Evolutionary conservation across 2,797 vertebrate species (phyloP).

Genomic region (Antrozous pallidus): DNA sequence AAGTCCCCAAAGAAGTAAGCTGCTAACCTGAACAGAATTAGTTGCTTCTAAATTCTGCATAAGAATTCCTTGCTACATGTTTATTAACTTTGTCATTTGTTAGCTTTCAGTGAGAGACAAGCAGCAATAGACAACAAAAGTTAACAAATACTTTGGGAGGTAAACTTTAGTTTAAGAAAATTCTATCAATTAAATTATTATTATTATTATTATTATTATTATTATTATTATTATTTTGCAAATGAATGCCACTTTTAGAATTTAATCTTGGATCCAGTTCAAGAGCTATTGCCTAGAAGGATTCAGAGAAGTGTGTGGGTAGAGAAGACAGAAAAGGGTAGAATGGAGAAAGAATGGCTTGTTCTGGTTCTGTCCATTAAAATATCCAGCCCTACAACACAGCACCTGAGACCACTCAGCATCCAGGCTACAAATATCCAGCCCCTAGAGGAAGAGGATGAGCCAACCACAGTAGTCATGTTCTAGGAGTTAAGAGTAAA

Average conservation of each 20-base stretch:
- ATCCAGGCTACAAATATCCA: neutral
- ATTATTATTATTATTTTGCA: neutral
- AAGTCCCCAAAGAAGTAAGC: neutral
- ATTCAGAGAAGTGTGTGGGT: neutral
- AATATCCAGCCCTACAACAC: neutral
- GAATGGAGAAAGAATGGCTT: neutral
- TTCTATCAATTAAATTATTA: slow-evolving; percentile 7
- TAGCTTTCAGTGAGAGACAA: slow-evolving; percentile 30
- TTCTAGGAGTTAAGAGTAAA: neutral
- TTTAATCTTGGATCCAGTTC: slow-evolving; percentile 30
- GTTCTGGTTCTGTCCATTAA: neutral
- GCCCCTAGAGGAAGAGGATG: neutral
- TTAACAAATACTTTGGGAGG: slow-evolving; percentile 38
- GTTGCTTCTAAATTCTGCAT: neutral
- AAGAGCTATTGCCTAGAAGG: neutral
- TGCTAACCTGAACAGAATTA: neutral
- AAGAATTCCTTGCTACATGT: slow-evolving; percentile 28
- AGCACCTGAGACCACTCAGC: neutral
- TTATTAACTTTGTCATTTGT: slow-evolving; percentile 32
- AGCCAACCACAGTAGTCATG: neutral
- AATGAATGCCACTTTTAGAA: neutral
- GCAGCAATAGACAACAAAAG: neutral
- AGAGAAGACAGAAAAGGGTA: neutral
- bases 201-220: too few species aligned
- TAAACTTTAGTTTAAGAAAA: slow-evolving; percentile 36